phyloP scores from a whole-genome alignment of 2,888 invertebrate genomes.

The Nysson spinosus region DNA sequence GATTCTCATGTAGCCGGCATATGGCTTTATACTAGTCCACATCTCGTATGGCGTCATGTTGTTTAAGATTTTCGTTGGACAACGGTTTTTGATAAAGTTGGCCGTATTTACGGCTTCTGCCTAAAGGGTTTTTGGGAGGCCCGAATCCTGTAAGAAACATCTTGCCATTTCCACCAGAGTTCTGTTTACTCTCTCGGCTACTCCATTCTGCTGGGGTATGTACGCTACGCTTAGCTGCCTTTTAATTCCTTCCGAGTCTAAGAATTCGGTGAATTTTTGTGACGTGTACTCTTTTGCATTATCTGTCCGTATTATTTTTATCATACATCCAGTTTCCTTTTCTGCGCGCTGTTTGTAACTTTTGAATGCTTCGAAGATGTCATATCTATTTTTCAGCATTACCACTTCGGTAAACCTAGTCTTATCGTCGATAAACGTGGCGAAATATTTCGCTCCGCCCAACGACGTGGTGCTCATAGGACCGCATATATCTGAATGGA shows the following conservation, averaged over 20 bases:
- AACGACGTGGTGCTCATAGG: no score
- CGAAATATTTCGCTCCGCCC: no score
- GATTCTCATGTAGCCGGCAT: slow-evolving; percentile 41
- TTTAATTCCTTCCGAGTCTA: no score
- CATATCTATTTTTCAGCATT: slow-evolving; percentile 22
- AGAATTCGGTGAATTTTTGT: slow-evolving; percentile 24
- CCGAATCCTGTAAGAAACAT: no score
- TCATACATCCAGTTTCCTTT: slow-evolving; percentile 34
- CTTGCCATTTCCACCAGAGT: no score
- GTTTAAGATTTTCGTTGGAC: slow-evolving; percentile 18
- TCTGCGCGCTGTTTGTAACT: slow-evolving; percentile 29
- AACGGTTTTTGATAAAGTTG: slow-evolving; percentile 14
- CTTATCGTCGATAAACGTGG: slow-evolving; percentile 39
- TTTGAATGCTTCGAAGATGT: slow-evolving; percentile 27
- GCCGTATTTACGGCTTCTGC: slow-evolving; percentile 45
- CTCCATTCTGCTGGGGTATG: no score
- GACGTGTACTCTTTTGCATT: slow-evolving; percentile 41
- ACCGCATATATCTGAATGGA: no score
- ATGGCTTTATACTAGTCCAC: slow-evolving; percentile 42
- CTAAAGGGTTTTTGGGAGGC: no score
- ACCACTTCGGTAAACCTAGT: slow-evolving; percentile 23
- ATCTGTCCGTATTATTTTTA: no score
- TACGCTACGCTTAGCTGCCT: no score
- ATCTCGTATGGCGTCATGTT: slow-evolving; percentile 29
- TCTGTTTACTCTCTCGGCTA: no score